Conservation (phyloP, 1,140 invertebrate genomes). For the Hypothenemus hampei region DNA sequence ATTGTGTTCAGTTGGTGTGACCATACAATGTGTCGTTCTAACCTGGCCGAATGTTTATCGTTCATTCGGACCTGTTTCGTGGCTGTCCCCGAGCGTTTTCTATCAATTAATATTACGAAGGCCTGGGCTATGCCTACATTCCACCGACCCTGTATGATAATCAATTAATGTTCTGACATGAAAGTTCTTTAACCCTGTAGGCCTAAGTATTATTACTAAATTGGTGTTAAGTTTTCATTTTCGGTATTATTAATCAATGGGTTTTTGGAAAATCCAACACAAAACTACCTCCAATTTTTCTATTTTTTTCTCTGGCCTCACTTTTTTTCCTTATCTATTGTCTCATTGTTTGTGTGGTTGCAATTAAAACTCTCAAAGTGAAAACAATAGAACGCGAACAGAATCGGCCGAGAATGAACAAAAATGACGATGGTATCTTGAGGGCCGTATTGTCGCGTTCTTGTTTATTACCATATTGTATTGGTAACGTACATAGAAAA, state of each 20-base stretch:
- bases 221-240: too few relatives aligned
- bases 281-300: too few relatives aligned
- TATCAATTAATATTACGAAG: conserved; percentile 24
- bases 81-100: conserved; percentile 19
- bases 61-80: conserved; percentile 12
- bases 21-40: conserved; percentile 22
- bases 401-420: conserved; percentile 8
- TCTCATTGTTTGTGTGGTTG: too few relatives aligned
- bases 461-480: conserved; percentile 22
- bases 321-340: too few relatives aligned
- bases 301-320: too few relatives aligned
- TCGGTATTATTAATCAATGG: too few relatives aligned
- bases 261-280: too few relatives aligned
- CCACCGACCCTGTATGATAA: conserved; percentile 22
- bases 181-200: conserved; percentile 22
- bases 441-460: conserved; percentile 18
- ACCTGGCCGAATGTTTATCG: conserved; percentile 23
- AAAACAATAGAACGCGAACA: conserved; percentile 19
- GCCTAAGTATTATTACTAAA: conserved; percentile 1
- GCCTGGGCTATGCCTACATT: conserved; percentile 21
- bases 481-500: conserved; percentile 15
- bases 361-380: conserved; percentile 22
- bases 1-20: conserved; percentile 17
- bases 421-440: conserved; percentile 20
- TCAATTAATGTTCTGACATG: conserved; percentile 21